phyloP scores from a whole-genome alignment of 2,888 invertebrate species.

The Scaeva pyrastri region DNA sequence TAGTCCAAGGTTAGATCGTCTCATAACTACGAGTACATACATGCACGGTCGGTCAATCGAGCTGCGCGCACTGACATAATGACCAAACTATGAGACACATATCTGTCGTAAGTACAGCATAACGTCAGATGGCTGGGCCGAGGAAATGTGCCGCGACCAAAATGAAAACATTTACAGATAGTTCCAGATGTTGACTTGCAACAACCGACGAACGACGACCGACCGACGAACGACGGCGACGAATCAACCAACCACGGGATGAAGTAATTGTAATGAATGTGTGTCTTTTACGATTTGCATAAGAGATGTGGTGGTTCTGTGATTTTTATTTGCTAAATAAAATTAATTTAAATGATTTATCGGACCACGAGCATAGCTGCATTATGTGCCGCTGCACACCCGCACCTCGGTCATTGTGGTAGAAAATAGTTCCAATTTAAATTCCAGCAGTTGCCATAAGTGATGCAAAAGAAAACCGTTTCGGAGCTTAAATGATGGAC shows the following conservation, averaged over 20 bases:
- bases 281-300: slow-evolving; percentile 67
- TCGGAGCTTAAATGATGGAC: slow-evolving; percentile 41
- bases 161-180: slow-evolving; percentile 65
- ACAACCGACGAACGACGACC: neutral
- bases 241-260: slow-evolving; percentile 59
- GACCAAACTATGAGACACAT: slow-evolving; percentile 54
- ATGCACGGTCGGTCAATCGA: slow-evolving; percentile 28
- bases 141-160: slow-evolving; percentile 67
- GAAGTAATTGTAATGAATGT: slow-evolving; percentile 74
- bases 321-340: slow-evolving; percentile 63
- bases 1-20: slow-evolving; percentile 75
- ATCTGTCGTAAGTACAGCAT: slow-evolving; percentile 51
- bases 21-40: slow-evolving; percentile 58
- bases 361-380: slow-evolving; percentile 8
- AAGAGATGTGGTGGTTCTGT: slow-evolving; percentile 65
- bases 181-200: slow-evolving; percentile 66
- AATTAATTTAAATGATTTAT: slow-evolving; percentile 67
- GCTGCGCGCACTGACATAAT: slow-evolving; percentile 68
- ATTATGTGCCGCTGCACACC: neutral
- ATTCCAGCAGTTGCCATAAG: slow-evolving; percentile 47
- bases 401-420: neutral
- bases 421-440: slow-evolving; percentile 42
- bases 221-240: neutral
- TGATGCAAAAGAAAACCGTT: slow-evolving; percentile 27
- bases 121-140: slow-evolving; percentile 45